Conservation (phyloP, 2,113 vertebrate genomes). For the Chaenocephalus aceratus region DNA sequence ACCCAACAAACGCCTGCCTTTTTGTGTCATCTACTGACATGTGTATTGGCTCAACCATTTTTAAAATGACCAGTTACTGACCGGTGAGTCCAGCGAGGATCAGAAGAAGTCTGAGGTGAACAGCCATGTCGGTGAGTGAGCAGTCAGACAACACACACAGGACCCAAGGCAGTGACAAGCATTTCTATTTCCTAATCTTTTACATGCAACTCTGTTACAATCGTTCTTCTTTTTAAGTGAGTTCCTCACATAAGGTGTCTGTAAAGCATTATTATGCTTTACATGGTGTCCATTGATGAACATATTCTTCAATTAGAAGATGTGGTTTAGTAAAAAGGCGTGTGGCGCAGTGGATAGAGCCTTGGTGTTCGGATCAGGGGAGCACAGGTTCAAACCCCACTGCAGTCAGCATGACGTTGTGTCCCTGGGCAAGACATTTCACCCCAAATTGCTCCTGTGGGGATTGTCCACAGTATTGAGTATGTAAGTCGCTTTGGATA, state of each 20-base stretch:
- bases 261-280: no score
- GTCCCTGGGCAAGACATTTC: no score
- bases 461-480: no score
- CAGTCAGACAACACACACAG: no score
- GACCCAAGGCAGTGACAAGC: neutral
- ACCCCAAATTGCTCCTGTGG: no score
- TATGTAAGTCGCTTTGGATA: no score
- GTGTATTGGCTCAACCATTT: neutral
- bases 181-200: slow-evolving; percentile 28
- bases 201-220: neutral
- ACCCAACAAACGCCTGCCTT: neutral
- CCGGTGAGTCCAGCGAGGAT: slow-evolving; percentile 46
- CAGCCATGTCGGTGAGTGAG: slow-evolving; percentile 17
- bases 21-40: neutral
- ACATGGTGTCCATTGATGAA: neutral
- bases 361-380: no score
- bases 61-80: slow-evolving; percentile 18
- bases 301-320: no score
- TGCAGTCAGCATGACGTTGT: no score
- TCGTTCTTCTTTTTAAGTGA: neutral
- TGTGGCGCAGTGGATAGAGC: no score
- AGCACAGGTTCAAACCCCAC: no score
- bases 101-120: slow-evolving; percentile 20
- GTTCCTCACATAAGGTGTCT: neutral
- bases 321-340: no score